Percentiles rank a stretch among this genome's conserved stretches.
These are phyloP conservation scores for Rosalia funebris DNA, from an alignment of 2,888 invertebrate genomes.

Conservation along the genomic window DNA sequence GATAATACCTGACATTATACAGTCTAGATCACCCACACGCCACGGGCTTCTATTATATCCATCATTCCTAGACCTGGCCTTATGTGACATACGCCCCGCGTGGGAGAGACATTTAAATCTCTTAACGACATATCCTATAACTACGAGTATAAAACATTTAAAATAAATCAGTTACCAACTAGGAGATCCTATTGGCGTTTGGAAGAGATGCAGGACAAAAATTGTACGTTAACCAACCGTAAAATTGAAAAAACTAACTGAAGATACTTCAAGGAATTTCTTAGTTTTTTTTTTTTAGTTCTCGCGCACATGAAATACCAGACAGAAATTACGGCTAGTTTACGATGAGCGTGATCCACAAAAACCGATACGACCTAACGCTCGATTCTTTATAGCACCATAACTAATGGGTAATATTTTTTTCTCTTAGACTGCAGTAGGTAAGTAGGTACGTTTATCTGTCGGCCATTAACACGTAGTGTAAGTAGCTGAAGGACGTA, in stretches of 20 bases:
- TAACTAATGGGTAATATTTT: conserved; percentile 1
- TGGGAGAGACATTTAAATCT: neutral
- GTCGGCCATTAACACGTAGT: conserved; percentile 15
- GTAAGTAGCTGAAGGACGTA: conserved; percentile 16
- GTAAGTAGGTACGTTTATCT: conserved; percentile 14
- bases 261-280: too few relatives aligned
- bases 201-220: too few relatives aligned
- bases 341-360: neutral
- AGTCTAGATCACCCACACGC: neutral
- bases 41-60: neutral
- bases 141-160: neutral
- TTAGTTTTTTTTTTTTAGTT: too few relatives aligned
- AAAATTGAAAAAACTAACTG: too few relatives aligned
- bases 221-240: too few relatives aligned
- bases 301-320: neutral
- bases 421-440: conserved; percentile 11
- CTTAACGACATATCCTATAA: neutral
- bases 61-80: neutral
- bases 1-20: neutral
- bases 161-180: neutral
- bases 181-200: too few relatives aligned
- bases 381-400: neutral
- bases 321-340: neutral
- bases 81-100: neutral
- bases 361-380: conserved; percentile 6